These are phyloP conservation scores for Plebejus melissa DNA, from an alignment of 2,888 invertebrate genomes.

Conservation along the genomic window DNA sequence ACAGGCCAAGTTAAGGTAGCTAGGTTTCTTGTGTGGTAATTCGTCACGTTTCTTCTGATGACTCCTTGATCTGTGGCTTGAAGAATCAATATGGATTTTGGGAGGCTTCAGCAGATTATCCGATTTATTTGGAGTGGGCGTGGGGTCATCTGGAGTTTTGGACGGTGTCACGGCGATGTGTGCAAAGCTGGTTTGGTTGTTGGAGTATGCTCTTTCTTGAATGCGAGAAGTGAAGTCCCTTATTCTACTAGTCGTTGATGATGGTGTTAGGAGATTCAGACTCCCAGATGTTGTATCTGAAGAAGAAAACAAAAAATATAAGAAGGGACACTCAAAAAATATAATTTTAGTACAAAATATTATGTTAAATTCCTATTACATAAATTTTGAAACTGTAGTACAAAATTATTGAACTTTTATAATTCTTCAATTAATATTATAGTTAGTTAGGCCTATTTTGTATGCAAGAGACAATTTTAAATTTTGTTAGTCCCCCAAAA, in stretches of 20 bases:
- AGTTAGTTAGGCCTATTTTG: no score
- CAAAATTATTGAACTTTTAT: no score
- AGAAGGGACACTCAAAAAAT: background rate
- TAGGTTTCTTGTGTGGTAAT: constrained; percentile 84
- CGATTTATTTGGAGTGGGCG: constrained; percentile 46
- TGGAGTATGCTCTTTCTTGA: constrained; percentile 72
- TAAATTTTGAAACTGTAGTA: no score
- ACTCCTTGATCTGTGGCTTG: constrained; percentile 61
- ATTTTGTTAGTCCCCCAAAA: no score
- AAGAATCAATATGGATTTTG: constrained; percentile 59
- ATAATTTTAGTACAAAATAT: no score
- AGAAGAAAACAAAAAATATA: constrained; percentile 30
- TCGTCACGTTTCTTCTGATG: constrained; percentile 68
- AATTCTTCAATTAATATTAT: no score
- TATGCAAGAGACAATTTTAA: no score
- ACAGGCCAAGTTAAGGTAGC: constrained; percentile 92
- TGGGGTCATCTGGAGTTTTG: constrained; percentile 47
- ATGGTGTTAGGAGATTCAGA: constrained; percentile 80
- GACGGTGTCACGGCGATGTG: constrained; percentile 56
- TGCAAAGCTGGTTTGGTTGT: constrained; percentile 49
- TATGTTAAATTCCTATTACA: no score
- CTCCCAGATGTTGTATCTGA: constrained; percentile 81
- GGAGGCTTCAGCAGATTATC: constrained; percentile 66
- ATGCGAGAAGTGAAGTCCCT: constrained; percentile 80
- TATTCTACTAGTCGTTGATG: constrained; percentile 78